Conservation (phyloP, 2,888 invertebrate genomes). For the Eucera pruinosa region DNA sequence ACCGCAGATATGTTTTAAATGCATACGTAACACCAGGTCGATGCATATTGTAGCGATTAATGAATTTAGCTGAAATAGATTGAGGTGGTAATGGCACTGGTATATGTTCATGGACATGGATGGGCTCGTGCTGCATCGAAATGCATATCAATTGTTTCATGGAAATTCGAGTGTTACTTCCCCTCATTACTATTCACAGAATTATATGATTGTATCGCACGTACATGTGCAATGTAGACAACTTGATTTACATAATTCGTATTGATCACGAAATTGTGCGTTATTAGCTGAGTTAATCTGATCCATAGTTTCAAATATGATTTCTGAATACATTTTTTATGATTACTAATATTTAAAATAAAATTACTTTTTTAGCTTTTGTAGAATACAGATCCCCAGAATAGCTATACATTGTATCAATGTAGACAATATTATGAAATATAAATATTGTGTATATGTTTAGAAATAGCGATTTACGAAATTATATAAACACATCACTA, state of each 20-base stretch:
- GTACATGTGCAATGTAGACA: slow-evolving; percentile 58
- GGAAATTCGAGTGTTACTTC: slow-evolving; percentile 71
- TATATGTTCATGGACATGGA: slow-evolving; percentile 58
- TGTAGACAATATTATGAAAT: too few species aligned
- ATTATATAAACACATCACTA: too few species aligned
- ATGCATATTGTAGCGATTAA: slow-evolving; percentile 71
- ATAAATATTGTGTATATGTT: too few species aligned
- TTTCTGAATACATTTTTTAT: slow-evolving; percentile 21
- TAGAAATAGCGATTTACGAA: too few species aligned
- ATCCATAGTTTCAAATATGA: slow-evolving; percentile 37
- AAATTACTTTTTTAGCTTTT: not conserved
- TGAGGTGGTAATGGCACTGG: slow-evolving; percentile 66
- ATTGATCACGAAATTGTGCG: slow-evolving; percentile 62
- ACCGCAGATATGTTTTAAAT: slow-evolving; percentile 62
- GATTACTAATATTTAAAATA: too few species aligned
- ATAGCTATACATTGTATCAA: not conserved
- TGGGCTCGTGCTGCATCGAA: slow-evolving; percentile 66
- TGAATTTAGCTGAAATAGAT: slow-evolving; percentile 69
- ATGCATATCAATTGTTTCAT: slow-evolving; percentile 73
- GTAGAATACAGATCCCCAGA: too few species aligned
- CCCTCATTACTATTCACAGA: slow-evolving; percentile 69
- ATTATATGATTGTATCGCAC: slow-evolving; percentile 61
- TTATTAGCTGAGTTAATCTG: slow-evolving; percentile 62
- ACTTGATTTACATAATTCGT: slow-evolving; percentile 68
- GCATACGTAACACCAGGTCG: slow-evolving; percentile 52